Evolutionary conservation across 2,797 vertebrate species (phyloP), one percentile per base, ranked within the genome.

Genomic region (Sebastes nivosus): DNA sequence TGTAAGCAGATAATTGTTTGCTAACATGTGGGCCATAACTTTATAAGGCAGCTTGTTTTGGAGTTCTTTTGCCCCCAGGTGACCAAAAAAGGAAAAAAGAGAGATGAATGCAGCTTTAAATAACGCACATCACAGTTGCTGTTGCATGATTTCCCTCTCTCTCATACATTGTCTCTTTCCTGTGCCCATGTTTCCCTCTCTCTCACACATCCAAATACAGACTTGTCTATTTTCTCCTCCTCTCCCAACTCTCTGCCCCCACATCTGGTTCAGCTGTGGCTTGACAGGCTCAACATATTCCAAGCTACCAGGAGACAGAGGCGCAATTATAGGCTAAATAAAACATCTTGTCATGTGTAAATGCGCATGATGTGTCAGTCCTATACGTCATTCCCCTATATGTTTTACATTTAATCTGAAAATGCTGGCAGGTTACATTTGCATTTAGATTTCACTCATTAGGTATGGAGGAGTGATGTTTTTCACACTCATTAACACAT

Each of bases 271-370:
- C 66, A 75, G 54, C 60, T 63, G 22, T 55, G 42, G 14, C 24
- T 68, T 79, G 81, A 83, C 63, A 81, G 32, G 29, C 77, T 79
- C 57, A 71, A 61, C 38, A 55, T 64, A 67, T 72, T 63, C 58
- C 7, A 29, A 73, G 42, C 64, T 24, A 66, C 52, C 30, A 70
- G 27, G 27, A 61, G 58, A 70, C 57, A 46, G 38, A 77, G 66
- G 22, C 70, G 55, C 78, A 87, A 82, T 89, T 83, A 77, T n/a
- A 78, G 60, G 34, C 67, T 67, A 63, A 82, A 83, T 65, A 59
- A 76, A 82, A 66, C 42, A 75, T 50, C 57, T 65, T 73, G 42
- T 74, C 46, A 32, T 67, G 24, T n/a, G 27, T 50, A 36, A 55
- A 46, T 66, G 76, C 30, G 60, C 24, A 46, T 14, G 6, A 73